phyloP scores from a whole-genome alignment of 53 echinoderm and acorn worm species.

The Paelopatides confundens region DNA sequence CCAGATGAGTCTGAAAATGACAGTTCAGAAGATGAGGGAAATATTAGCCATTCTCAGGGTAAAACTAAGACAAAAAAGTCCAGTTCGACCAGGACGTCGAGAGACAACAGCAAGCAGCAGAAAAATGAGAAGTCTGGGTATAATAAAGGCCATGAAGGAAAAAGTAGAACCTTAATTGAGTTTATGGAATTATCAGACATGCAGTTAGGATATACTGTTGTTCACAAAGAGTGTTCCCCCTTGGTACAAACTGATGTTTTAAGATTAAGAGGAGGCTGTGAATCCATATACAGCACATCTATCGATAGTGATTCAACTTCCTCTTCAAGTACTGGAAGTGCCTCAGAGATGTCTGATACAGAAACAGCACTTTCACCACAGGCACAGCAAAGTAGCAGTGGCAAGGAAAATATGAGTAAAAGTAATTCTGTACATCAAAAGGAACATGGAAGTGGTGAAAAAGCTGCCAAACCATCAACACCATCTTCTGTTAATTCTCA shows the following conservation, averaged over 20 bases:
- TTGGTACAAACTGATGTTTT: background rate
- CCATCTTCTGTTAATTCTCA: background rate
- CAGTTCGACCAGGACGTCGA: conserved; percentile 8
- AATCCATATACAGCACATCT: background rate
- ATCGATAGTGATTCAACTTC: background rate
- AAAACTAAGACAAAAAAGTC: conserved; percentile 1
- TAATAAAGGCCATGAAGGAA: background rate
- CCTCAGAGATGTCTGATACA: conserved; percentile 29
- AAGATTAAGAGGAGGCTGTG: conserved; percentile 24
- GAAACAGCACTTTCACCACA: background rate
- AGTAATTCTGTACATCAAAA: background rate
- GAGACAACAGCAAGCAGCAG: background rate
- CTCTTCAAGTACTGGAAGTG: background rate
- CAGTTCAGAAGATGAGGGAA: conserved; percentile 31
- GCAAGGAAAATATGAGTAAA: background rate
- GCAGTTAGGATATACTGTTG: background rate
- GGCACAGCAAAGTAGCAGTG: too few species aligned
- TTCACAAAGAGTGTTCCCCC: background rate
- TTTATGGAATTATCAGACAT: background rate
- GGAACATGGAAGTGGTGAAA: background rate
- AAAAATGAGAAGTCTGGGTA: background rate
- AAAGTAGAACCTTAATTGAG: background rate
- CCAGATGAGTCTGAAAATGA: conserved; percentile 16
- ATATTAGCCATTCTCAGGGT: background rate
- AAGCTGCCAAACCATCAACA: background rate